A percentile compares a stretch with the other conserved stretches of the same genome.
These are phyloP conservation scores for Drosophila melanocephala DNA, from an alignment of 2,888 invertebrate genomes.

Conservation along the genomic window DNA sequence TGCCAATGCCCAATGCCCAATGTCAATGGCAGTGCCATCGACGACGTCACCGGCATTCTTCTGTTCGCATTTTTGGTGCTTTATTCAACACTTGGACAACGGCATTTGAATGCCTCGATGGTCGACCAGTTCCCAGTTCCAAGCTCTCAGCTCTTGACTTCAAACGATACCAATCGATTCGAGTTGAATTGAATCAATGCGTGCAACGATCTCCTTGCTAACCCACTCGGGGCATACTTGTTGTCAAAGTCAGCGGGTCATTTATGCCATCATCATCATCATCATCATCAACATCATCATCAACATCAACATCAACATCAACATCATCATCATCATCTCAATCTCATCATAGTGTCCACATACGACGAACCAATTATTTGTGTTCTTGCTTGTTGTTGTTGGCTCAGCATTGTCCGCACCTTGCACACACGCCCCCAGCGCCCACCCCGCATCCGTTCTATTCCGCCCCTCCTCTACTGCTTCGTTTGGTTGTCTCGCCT, in stretches of 20 bases:
- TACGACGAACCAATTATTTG: slow-evolving; percentile 63
- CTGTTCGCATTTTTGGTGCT: slow-evolving; percentile 61
- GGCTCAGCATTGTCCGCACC: slow-evolving; percentile 49
- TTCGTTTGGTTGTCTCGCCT: slow-evolving; percentile 21
- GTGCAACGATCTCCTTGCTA: slow-evolving; percentile 30
- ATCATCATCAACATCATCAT: slow-evolving; percentile 4
- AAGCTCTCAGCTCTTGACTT: neutral
- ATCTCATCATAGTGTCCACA: slow-evolving; percentile 19
- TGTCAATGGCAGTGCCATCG: slow-evolving; percentile 45
- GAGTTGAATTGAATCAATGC: slow-evolving; percentile 33
- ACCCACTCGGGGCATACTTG: slow-evolving; percentile 35
- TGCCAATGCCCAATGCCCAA: slow-evolving; percentile 21
- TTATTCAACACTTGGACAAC: slow-evolving; percentile 61
- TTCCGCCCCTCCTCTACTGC: neutral
- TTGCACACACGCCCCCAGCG: slow-evolving; percentile 22
- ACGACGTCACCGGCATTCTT: slow-evolving; percentile 54
- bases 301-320: slow-evolving; percentile 1
- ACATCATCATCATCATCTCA: slow-evolving; percentile 9
- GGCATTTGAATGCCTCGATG: slow-evolving; percentile 53
- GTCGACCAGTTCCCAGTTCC: slow-evolving; percentile 7
- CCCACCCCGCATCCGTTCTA: neutral
- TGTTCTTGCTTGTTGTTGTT: slow-evolving; percentile 36
- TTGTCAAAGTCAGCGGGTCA: slow-evolving; percentile 69
- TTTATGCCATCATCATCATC: slow-evolving; percentile 55
- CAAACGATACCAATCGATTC: slow-evolving; percentile 24